phyloP scores from a whole-genome alignment of 2,113 vertebrate species.

The Ictalurus furcatus region DNA sequence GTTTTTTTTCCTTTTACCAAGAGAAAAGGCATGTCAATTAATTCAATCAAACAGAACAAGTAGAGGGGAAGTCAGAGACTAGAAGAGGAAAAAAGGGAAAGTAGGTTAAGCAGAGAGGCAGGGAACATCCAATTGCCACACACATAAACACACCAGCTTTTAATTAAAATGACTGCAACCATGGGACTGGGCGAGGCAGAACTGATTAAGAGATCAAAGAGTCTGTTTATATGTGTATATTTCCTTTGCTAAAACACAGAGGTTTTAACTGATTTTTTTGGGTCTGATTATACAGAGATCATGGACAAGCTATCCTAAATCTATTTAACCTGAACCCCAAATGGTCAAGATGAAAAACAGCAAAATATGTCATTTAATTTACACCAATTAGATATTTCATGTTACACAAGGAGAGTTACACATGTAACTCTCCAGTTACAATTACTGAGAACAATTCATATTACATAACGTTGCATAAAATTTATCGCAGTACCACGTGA shows the following conservation, averaged over 20 bases:
- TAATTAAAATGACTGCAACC: background rate
- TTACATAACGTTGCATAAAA: background rate
- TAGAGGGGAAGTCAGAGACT: conserved; percentile 9
- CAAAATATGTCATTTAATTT: background rate
- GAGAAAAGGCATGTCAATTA: background rate
- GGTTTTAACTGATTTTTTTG: background rate
- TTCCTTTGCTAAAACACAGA: background rate
- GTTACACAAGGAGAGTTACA: background rate
- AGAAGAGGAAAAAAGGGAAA: conserved; percentile 45
- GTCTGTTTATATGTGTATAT: background rate
- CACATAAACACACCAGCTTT: conserved; percentile 50
- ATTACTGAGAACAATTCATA: too few relatives aligned
- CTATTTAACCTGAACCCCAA: background rate
- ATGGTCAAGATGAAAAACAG: background rate
- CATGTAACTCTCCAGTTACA: background rate
- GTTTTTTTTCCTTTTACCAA: background rate
- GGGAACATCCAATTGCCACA: conserved; percentile 62
- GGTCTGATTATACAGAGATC: background rate
- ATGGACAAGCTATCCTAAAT: background rate
- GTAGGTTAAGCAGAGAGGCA: conserved; percentile 62
- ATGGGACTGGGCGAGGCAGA: conserved; percentile 42
- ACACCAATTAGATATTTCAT: background rate
- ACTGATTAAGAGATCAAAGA: background rate
- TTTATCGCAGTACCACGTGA: background rate
- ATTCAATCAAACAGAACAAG: conserved; percentile 3